Evolutionary conservation across 2,888 invertebrate genomes (phyloP), one percentile per base, ranked within the genome.

Genomic region (Syrista parreyssii): DNA sequence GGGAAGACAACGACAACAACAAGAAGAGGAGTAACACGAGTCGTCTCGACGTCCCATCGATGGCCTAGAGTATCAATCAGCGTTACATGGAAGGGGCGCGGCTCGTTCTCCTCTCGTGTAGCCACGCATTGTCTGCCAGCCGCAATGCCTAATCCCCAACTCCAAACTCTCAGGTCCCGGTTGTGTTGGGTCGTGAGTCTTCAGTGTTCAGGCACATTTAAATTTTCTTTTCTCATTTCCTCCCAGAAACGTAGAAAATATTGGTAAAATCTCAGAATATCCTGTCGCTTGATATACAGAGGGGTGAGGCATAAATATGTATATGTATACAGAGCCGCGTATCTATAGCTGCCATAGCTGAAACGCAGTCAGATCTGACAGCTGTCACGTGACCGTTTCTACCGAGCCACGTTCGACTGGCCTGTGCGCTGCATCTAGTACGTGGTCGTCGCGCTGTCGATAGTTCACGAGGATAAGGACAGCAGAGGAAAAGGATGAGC

Each of bases 11-110:
- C 77, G 55, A 55, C 55, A 55, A 55, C 23, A 55, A 55, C 55
- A 55, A 55, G 55, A 55, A 55, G 55, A 55, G 55, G 55, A 23
- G 55, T 23, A 55, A 55, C 55, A 55, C 55, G 55, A 55, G 55
- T 77, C 73, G 73, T 68, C 68, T 74, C 77, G 74, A 77, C 73
- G 77, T 55, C 55, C 55, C 55, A 55, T 55, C 55, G 55, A 55
- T 55, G 84, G 83, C 84, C 84, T 82, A 83, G 88, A 87, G 86
- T 87, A 88, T 88, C 88, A 88, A 87, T 88, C 87, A 88, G 86
- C 75, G 86, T 84, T 88, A 88, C 88, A 88, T 84, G 88, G 87
- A 88, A 88, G 88, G 88, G 88, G 88, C 88, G 84, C 87, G 87
- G 86, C 84, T 82, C 85, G 83, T 82, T 84, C 85, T 84, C 86